phyloP scores from a whole-genome alignment of 2,888 invertebrate genomes.

The Tenthredo notha region DNA sequence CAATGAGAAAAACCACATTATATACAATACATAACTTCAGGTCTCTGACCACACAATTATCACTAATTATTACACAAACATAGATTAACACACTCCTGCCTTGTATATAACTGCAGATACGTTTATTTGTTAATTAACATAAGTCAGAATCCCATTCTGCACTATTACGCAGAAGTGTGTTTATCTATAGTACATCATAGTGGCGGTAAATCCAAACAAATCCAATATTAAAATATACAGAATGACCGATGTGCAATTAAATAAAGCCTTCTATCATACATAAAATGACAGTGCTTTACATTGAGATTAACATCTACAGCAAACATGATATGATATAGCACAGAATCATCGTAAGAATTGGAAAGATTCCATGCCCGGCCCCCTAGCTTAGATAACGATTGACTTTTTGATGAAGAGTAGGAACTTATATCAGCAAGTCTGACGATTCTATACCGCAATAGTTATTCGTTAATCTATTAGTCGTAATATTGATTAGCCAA shows the following conservation, averaged over 20 bases:
- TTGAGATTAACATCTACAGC: neutral
- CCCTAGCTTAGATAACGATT: neutral
- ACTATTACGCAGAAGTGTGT: neutral
- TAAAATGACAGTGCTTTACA: no score
- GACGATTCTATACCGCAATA: neutral
- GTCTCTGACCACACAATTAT: slow-evolving; percentile 6
- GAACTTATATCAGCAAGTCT: neutral
- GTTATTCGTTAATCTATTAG: neutral
- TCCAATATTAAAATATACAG: no score
- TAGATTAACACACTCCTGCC: neutral
- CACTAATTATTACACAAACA: neutral
- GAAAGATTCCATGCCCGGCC: neutral
- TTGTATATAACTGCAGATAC: neutral
- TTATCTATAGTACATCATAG: neutral
- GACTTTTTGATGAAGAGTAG: neutral
- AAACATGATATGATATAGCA: neutral
- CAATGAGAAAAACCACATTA: neutral
- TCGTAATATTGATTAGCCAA: neutral
- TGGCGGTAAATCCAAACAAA: neutral
- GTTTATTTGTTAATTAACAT: neutral
- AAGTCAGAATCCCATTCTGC: neutral
- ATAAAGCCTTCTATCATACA: neutral
- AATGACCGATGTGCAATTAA: neutral
- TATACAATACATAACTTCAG: neutral
- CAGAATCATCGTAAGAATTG: neutral